Evolutionary conservation across 1,140 invertebrate genomes (phyloP).

Genomic region (Drosophila miranda): DNA sequence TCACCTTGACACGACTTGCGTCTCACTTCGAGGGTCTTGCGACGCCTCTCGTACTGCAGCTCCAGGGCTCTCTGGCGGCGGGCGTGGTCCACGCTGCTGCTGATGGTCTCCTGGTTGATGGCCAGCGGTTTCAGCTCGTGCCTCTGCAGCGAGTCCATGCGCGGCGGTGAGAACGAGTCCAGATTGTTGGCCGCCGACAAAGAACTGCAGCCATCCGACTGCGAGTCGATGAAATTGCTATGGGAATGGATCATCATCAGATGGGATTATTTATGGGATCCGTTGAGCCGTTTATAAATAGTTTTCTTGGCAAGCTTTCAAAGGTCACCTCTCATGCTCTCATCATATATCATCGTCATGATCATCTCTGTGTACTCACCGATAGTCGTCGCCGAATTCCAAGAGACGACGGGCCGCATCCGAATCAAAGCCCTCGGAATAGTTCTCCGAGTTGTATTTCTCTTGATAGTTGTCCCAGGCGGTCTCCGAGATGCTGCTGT

Average conservation of each 20-base stretch:
- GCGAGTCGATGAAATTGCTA: conserved; percentile 89
- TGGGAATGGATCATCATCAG: conserved; percentile 7
- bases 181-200: conserved; percentile 87
- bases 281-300: conserved; percentile 55
- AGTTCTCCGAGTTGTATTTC: conserved; percentile 95
- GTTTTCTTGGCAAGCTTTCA: conserved; percentile 18
- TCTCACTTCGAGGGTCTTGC: conserved; percentile 75
- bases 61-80: conserved; percentile 77
- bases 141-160: conserved; percentile 80
- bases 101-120: conserved; percentile 76
- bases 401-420: conserved; percentile 91
- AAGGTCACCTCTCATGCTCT: conserved; percentile 12
- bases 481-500: conserved; percentile 92
- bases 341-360: neutral
- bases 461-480: conserved; percentile 94
- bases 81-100: conserved; percentile 75
- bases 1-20: conserved; percentile 81
- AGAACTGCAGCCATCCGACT: conserved; percentile 91
- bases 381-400: conserved; percentile 95
- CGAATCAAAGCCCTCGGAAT: conserved; percentile 94
- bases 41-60: conserved; percentile 79
- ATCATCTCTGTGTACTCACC: conserved; percentile 83
- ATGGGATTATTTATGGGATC: conserved; percentile 9
- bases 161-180: conserved; percentile 84
- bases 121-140: conserved; percentile 65